Evolutionary conservation across 2,797 vertebrate genomes (phyloP).

Genomic region (Myotis myotis): DNA sequence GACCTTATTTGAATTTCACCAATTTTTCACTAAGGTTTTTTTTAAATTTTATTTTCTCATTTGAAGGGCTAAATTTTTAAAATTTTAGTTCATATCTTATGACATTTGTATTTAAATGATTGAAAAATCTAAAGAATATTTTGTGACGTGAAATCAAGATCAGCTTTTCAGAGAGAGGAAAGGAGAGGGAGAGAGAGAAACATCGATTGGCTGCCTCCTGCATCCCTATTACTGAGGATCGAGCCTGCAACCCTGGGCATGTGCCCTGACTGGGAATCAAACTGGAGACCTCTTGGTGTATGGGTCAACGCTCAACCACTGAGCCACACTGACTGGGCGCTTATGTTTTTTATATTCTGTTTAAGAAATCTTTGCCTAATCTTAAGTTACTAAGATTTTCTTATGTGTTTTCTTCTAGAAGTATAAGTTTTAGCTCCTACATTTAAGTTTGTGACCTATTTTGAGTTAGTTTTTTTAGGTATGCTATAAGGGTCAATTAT

Average conservation of each 20-base stretch:
- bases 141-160: background rate
- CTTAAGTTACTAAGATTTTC: slow-evolving; percentile 17
- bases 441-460: slow-evolving; percentile 20
- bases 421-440: background rate
- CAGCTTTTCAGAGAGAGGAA: background rate
- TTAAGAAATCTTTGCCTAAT: slow-evolving; percentile 18
- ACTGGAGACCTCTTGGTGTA: background rate
- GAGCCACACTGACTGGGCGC: background rate
- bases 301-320: background rate
- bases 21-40: background rate
- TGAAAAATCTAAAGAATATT: slow-evolving; percentile 6
- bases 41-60: background rate
- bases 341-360: slow-evolving; percentile 14
- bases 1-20: slow-evolving; percentile 21
- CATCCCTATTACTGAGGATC: background rate
- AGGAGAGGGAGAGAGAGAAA: background rate
- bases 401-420: slow-evolving; percentile 11
- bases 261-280: background rate
- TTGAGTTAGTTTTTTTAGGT: background rate
- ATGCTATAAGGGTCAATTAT: background rate
- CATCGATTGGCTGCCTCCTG: background rate
- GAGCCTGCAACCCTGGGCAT: background rate
- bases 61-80: slow-evolving; percentile 27
- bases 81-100: slow-evolving; percentile 15
- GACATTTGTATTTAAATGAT: slow-evolving; percentile 23